These are phyloP conservation scores for Neotoma lepida DNA, from an alignment of 2,113 vertebrate species.

Conservation along the genomic window DNA sequence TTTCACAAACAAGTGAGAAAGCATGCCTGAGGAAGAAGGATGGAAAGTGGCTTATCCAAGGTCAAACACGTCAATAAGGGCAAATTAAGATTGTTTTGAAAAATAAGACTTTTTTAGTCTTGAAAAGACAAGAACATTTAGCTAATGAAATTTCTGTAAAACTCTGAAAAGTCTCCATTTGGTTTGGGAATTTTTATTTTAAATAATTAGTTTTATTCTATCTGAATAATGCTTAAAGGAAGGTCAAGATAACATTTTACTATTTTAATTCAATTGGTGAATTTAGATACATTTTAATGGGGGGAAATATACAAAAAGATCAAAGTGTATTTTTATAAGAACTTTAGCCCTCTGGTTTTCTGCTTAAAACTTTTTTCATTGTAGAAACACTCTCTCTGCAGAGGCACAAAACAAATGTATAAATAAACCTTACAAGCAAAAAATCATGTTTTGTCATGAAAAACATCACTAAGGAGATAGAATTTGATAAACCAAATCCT, in stretches of 20 bases:
- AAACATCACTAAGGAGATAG: conserved; percentile 34
- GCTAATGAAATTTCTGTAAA: conserved; percentile 15
- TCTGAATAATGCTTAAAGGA: conserved; percentile 55
- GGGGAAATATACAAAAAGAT: conserved; percentile 42
- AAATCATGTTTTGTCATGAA: conserved; percentile 3
- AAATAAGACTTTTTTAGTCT: neutral
- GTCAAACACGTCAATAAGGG: neutral
- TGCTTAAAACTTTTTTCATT: conserved; percentile 23
- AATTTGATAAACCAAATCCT: conserved; percentile 43
- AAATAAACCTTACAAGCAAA: neutral
- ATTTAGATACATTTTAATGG: conserved; percentile 41
- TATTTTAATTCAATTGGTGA: conserved; percentile 52
- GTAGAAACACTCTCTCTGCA: neutral
- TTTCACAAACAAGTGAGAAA: neutral
- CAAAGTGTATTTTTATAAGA: conserved; percentile 31
- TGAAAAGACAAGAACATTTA: conserved; percentile 38
- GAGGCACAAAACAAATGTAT: conserved; percentile 1
- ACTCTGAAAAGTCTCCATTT: conserved; percentile 35
- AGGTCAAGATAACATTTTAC: conserved; percentile 35
- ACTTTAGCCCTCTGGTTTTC: conserved; percentile 38
- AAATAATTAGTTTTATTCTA: conserved; percentile 9
- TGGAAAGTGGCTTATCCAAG: neutral
- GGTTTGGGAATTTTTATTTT: conserved; percentile 56
- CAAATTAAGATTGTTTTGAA: conserved; percentile 45
- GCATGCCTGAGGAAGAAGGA: neutral